Evolutionary conservation across 2,888 invertebrate species (phyloP).

Genomic region (Neuroscelio doddi): DNA sequence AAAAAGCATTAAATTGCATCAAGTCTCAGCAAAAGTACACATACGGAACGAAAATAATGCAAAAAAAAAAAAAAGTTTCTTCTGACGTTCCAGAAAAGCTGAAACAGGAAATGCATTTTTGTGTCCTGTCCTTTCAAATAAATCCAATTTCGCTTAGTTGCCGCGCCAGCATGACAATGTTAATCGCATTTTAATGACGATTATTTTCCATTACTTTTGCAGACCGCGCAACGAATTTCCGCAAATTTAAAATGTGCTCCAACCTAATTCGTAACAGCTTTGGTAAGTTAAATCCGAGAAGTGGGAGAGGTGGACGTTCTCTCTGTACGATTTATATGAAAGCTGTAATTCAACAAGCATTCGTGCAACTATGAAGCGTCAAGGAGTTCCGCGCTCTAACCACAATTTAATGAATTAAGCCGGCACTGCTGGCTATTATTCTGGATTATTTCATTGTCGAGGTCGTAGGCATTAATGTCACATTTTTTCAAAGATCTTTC

Average conservation of each 20-base stretch:
- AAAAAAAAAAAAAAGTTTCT: too few species aligned
- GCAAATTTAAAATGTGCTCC: conserved; percentile 32
- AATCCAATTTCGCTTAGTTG: conserved; percentile 3
- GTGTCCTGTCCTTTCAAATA: conserved; percentile 1
- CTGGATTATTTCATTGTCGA: not conserved
- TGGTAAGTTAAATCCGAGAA: conserved; percentile 24
- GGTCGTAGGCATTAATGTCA: conserved; percentile 8
- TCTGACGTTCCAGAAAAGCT: too few species aligned
- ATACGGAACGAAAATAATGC: too few species aligned
- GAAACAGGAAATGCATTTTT: not conserved
- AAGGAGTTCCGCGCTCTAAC: conserved; percentile 55
- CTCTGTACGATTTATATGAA: conserved; percentile 41
- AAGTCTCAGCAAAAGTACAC: too few species aligned
- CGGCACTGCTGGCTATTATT: conserved; percentile 62
- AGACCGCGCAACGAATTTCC: conserved; percentile 22
- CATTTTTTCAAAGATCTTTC: too few species aligned
- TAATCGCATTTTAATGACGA: conserved; percentile 36
- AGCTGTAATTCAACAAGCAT: conserved; percentile 45
- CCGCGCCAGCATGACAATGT: conserved; percentile 13
- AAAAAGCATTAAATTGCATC: too few species aligned
- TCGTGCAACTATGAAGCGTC: conserved; percentile 49
- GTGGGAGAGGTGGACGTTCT: conserved; percentile 31
- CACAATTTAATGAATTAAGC: conserved; percentile 65
- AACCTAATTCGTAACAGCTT: conserved; percentile 29
- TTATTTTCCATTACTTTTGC: conserved; percentile 27